Evolutionary conservation across 2,113 vertebrate genomes (phyloP).

Genomic region (Hydropotes inermis): DNA sequence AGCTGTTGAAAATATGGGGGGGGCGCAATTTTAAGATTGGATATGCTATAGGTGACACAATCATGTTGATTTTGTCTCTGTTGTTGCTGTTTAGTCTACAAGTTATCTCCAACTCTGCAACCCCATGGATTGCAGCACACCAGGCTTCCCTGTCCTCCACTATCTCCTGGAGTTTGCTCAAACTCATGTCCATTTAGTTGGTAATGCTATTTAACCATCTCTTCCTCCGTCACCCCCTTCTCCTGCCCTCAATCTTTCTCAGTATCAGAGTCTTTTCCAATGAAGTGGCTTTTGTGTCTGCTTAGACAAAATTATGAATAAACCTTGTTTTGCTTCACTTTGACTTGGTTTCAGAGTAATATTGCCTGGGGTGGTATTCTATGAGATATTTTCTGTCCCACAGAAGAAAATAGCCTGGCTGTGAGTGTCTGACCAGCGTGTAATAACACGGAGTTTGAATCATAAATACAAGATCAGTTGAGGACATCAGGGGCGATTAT

Average conservation of each 20-base stretch:
- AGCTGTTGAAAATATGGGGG: background rate
- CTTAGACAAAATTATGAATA: background rate
- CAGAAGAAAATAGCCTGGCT: background rate
- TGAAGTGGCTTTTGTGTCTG: background rate
- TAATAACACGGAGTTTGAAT: background rate
- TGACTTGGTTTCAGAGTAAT: background rate
- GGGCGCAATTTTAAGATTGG: background rate
- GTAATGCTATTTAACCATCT: background rate
- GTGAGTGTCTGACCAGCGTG: background rate
- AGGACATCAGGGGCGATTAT: background rate
- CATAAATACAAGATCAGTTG: background rate
- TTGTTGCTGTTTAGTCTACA: background rate
- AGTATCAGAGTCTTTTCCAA: background rate
- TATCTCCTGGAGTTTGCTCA: background rate
- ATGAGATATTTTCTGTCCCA: background rate
- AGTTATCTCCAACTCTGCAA: background rate
- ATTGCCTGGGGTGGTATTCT: background rate
- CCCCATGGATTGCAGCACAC: background rate
- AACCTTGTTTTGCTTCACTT: background rate
- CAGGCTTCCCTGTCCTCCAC: background rate
- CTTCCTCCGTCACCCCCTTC: background rate
- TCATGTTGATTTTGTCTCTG: background rate
- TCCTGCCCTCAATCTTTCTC: background rate
- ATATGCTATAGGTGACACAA: background rate
- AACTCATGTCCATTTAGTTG: background rate